Evolutionary conservation across 2,888 invertebrate genomes (phyloP).

Genomic region (Globia sparganii): DNA sequence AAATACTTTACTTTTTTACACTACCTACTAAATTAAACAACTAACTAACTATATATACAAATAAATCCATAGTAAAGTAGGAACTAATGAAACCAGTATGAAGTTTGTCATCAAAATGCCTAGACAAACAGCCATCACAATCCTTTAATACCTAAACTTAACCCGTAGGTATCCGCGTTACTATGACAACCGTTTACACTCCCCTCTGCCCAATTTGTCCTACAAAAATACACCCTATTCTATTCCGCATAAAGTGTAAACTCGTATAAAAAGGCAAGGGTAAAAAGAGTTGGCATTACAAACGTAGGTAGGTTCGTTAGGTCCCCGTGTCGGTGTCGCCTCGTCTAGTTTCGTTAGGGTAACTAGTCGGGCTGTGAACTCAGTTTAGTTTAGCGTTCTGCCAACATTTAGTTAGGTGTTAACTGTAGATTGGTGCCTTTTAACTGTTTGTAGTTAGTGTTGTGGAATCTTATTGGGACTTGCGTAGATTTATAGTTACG

Average conservation of each 20-base stretch:
- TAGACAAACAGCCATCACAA: slow-evolving; percentile 19
- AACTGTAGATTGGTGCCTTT: slow-evolving; percentile 40
- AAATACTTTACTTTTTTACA: too few relatives aligned
- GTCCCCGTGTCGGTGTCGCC: slow-evolving; percentile 71
- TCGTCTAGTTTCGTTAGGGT: slow-evolving; percentile 74
- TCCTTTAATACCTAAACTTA: slow-evolving; percentile 50
- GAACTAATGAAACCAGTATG: too few relatives aligned
- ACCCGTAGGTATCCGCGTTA: slow-evolving; percentile 60
- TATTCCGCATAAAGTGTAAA: slow-evolving; percentile 54
- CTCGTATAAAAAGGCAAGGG: slow-evolving; percentile 41
- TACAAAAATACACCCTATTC: slow-evolving; percentile 47
- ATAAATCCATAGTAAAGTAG: too few relatives aligned
- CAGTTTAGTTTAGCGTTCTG: slow-evolving; percentile 64
- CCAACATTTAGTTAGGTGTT: slow-evolving; percentile 60
- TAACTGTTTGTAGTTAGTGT: slow-evolving; percentile 28
- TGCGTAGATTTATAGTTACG: not conserved
- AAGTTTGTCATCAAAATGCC: slow-evolving; percentile 15
- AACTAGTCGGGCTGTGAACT: slow-evolving; percentile 71
- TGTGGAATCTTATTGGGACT: slow-evolving; percentile 1
- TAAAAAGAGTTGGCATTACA: slow-evolving; percentile 71
- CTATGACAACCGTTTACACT: slow-evolving; percentile 63
- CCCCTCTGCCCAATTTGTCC: slow-evolving; percentile 17
- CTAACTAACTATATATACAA: too few relatives aligned
- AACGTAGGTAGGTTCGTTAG: slow-evolving; percentile 75
- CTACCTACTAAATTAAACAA: too few relatives aligned